Base-by-base conservation (phyloP, 2,797 vertebrate species). In the Chrosomus eos region DNA sequence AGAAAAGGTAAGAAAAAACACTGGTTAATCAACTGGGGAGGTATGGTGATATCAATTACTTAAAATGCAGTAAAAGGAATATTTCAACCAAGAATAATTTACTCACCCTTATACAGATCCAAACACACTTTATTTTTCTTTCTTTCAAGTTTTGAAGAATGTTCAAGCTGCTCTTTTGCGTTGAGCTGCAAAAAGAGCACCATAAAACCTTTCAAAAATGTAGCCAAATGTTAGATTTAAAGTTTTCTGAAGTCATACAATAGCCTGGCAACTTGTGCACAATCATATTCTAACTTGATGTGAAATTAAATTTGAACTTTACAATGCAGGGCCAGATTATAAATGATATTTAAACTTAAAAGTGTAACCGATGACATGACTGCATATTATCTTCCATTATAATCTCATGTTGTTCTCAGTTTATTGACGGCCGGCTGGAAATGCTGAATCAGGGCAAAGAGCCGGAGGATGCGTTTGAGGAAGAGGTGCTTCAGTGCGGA, bases 391-490 rank as follows among this genome's bases (percentile, higher is more conserved):
- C 31, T 55, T 21, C 6, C 48, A n/a, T 55, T 7, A 33, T 33
- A 18, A 58, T 76, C 13, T 26, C 23, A 10, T 31, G 40, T 11
- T 84, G 68, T 74, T 84, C 81, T 23, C 85, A 98, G 97, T 98
- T 98, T 87, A 96, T 97, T 0, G 97, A 98, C 53, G 88, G 73
- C 14, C 95, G 96, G 0, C 67, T 98, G 89, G 95, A 97, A 90
- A 93, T 95, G 90, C 91, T 98, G 53, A 97, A 96, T 82, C 86
- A 88, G 5, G 95, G 94, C 2, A 93, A 91, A 36, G 95, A 95
- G 72, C 96, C 95, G 71, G 95, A 95, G 2, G 97, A 98, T 55
- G 90, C 95, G n/a, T 97, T 97, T 75, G 97, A 98, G 87, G 95
- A 97, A 72, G 96, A 97, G 84, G 95, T 97, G 74, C 89, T 93